Conservation (phyloP, 2,888 invertebrate species). For the Drosophila phalerata region DNA sequence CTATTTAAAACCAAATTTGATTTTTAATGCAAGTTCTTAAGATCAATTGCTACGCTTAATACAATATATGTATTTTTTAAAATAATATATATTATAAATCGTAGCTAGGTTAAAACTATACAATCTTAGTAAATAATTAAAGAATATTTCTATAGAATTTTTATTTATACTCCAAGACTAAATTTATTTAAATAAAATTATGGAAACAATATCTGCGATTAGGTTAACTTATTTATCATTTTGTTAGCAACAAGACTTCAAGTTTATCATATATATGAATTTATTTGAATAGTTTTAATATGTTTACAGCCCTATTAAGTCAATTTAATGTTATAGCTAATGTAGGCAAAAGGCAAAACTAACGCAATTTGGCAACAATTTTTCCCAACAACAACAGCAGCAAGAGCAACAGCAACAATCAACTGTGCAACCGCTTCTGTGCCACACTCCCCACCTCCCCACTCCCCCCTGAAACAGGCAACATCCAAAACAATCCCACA, state of each 20-base stretch:
- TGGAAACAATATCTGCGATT: neutral
- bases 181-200: neutral
- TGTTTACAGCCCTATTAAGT: conserved; percentile 42
- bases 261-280: neutral
- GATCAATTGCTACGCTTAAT: too few relatives aligned
- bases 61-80: neutral
- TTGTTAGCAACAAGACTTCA: neutral
- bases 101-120: too few relatives aligned
- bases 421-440: conserved; percentile 35
- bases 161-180: too few relatives aligned
- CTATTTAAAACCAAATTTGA: too few relatives aligned
- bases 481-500: conserved; percentile 61
- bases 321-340: conserved; percentile 32
- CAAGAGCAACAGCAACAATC: conserved; percentile 45
- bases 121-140: too few relatives aligned
- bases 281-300: neutral
- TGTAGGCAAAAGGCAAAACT: conserved; percentile 46
- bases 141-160: too few relatives aligned
- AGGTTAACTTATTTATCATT: neutral
- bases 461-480: conserved; percentile 2
- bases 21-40: too few relatives aligned
- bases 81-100: neutral
- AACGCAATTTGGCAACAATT: conserved; percentile 78
- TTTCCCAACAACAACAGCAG: conserved; percentile 69
- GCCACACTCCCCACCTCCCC: neutral